Evolutionary conservation across 2,113 vertebrate species (phyloP).

Genomic region (Cynocephalus volans): DNA sequence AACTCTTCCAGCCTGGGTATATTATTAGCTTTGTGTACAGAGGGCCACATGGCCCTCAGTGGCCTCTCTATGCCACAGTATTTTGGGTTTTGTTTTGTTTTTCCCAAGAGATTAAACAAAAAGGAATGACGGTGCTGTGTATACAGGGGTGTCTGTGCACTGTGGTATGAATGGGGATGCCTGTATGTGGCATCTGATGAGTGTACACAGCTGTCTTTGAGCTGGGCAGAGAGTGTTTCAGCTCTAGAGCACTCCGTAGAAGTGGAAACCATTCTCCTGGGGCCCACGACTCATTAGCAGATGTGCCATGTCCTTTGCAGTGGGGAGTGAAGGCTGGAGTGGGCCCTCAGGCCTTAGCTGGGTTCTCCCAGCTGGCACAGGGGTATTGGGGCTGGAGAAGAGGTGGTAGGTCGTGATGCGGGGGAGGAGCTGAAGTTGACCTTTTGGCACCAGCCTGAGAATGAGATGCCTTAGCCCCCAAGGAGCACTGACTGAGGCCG

Average conservation of each 20-base stretch:
- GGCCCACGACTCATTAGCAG: background rate
- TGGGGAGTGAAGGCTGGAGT: background rate
- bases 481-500: background rate
- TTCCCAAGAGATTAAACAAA: slow-evolving; percentile 58
- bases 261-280: background rate
- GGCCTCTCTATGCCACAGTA: slow-evolving; percentile 12
- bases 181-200: background rate
- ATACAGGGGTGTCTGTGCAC: background rate
- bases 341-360: background rate
- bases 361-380: background rate
- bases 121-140: slow-evolving; percentile 27
- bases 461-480: background rate
- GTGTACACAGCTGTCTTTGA: slow-evolving; percentile 52
- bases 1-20: slow-evolving; percentile 72
- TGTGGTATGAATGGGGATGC: slow-evolving; percentile 53
- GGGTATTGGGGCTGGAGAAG: background rate
- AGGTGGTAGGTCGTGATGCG: background rate
- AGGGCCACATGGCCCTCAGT: slow-evolving; percentile 65
- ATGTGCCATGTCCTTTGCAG: background rate
- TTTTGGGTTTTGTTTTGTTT: slow-evolving; percentile 65
- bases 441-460: background rate
- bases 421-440: background rate
- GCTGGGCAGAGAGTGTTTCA: background rate
- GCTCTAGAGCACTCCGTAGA: background rate
- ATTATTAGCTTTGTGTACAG: slow-evolving; percentile 81